Percentiles rank a stretch among this genome's conserved stretches.
phyloP scores from a whole-genome alignment of 2,797 vertebrate species.

The Tapera naevia region DNA sequence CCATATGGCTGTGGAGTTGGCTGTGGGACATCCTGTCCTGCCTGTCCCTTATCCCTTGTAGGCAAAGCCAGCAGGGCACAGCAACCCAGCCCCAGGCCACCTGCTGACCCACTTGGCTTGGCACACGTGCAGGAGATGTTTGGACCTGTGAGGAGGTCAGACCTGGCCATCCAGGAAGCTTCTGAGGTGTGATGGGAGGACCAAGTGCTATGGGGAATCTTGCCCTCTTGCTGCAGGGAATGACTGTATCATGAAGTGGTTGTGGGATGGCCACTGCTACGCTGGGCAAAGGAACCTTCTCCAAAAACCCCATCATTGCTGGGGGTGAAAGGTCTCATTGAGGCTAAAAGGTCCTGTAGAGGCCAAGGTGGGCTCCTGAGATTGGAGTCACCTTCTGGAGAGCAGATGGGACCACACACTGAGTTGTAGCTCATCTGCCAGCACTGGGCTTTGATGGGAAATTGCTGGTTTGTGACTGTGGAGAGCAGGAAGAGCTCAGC shows the following conservation, averaged over 20 bases:
- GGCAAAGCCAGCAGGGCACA: not conserved
- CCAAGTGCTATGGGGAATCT: not conserved
- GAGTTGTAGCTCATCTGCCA: not conserved
- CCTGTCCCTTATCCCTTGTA: accelerated
- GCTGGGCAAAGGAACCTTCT: not conserved
- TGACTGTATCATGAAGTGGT: not conserved
- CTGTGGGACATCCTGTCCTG: not conserved
- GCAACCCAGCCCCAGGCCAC: not conserved
- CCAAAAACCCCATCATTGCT: not conserved
- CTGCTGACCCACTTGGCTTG: not conserved
- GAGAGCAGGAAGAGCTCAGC: not conserved
- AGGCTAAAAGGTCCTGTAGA: not conserved
- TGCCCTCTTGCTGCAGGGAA: not conserved
- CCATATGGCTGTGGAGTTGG: not conserved
- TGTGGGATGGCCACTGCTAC: accelerated
- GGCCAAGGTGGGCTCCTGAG: not conserved
- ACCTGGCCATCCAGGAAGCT: not conserved
- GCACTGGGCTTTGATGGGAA: not conserved
- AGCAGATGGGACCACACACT: not conserved
- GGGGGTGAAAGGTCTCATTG: not conserved
- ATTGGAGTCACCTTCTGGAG: not conserved
- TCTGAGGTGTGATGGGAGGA: not conserved
- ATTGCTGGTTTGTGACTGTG: not conserved
- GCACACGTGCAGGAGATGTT: accelerated
- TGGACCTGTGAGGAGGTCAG: not conserved